Evolutionary conservation across 2,113 vertebrate genomes (phyloP), one percentile per base, ranked within the genome.

Genomic region (Galbula dea): DNA sequence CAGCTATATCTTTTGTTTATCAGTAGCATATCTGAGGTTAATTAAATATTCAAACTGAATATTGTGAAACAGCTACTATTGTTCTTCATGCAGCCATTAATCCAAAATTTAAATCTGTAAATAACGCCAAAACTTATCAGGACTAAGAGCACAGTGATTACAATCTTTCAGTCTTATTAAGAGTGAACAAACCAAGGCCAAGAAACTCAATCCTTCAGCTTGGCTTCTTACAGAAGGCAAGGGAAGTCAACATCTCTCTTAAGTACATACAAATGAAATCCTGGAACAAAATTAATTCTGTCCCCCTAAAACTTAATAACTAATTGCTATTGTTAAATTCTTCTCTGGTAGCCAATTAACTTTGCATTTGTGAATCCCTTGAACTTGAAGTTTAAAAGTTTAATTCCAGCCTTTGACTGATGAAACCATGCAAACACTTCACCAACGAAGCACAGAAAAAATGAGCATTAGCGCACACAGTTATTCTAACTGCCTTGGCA

Each of bases 401-500:
- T 41, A 10, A 37, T 72, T 46, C 54, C 10, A 55, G 58, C 26
- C 49, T 62, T 79, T 29, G 10, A 54, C 51, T 73, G 45, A 27
- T 34, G 36, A 45, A 49, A 7, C 12, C 51, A 11, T 1, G 1
- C 26, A 15, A 51, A 61, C 18, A 7, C 22, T 45, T 51, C 43
- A 4, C 3, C 61, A 29, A 17, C 0, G 16, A 32, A 13, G 48
- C 34, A 19, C 9, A 36, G 34, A 32, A 52, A 39, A 22, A 19
- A n/a, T 2, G 7, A 4, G 1, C 6, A 26, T 27, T 59, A 76
- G 7, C 46, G 13, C 59, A 10, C 20, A 6, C 0, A 6, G 14
- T 30, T 26, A 14, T 36, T 22, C 49, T 8, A 7, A 6, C 71
- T 20, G 32, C 21, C 43, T 23, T 21, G 3, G 7, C 24, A 4